phyloP scores from a whole-genome alignment of 1,140 invertebrate genomes.

The Ceratitis capitata region DNA sequence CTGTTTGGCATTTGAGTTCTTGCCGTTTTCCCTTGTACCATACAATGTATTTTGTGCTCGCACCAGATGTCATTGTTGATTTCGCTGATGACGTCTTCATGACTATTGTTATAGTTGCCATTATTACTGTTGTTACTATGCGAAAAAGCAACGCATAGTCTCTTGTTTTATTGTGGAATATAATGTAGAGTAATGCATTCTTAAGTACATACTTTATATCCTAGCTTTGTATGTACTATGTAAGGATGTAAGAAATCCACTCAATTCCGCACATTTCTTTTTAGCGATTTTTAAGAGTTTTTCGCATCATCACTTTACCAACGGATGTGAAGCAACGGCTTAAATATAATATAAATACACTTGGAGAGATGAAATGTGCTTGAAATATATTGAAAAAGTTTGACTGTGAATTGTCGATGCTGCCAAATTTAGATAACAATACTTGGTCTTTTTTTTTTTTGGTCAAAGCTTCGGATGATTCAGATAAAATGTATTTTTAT shows the following conservation, averaged over 20 bases:
- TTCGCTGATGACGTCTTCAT: neutral
- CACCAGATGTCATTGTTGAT: neutral
- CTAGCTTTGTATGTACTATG: neutral
- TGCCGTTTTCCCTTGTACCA: neutral
- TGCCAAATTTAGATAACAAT: no score
- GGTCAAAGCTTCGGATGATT: no score
- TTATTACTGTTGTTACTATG: neutral
- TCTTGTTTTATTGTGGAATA: neutral
- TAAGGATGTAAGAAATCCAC: neutral
- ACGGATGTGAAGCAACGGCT: neutral
- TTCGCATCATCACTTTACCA: neutral
- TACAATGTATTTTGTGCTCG: neutral
- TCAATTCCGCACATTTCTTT: neutral
- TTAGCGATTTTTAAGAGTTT: neutral
- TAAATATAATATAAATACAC: no score
- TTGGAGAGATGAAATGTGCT: no score
- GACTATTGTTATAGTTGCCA: neutral
- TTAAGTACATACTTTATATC: neutral
- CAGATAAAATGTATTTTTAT: no score
- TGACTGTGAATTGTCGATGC: no score
- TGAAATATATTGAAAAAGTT: no score
- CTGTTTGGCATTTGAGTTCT: neutral
- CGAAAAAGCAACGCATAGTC: neutral
- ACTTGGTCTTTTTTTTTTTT: no score
- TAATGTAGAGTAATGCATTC: neutral